These are phyloP conservation scores for Digitonthophagus gazella DNA, from an alignment of 2,888 invertebrate species.

Conservation along the genomic window DNA sequence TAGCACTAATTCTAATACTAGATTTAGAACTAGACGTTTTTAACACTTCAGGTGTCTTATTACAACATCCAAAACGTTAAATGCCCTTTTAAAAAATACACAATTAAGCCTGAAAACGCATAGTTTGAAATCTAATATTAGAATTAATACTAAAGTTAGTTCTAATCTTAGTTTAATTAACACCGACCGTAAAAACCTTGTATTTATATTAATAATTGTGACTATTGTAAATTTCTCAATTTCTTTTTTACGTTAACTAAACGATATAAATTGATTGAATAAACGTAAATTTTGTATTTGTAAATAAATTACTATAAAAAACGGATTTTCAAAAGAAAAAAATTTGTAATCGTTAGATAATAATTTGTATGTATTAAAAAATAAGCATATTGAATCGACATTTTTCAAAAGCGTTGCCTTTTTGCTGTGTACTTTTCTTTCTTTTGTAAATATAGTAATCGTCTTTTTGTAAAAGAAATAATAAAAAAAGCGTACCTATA, in stretches of 20 bases:
- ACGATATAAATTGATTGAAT: neutral
- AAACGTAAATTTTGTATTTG: neutral
- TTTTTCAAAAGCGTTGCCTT: neutral
- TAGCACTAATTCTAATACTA: too few species aligned
- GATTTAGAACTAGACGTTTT: too few species aligned
- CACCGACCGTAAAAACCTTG: too few species aligned
- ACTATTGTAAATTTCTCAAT: neutral
- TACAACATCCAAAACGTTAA: too few species aligned
- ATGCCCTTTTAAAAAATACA: too few species aligned
- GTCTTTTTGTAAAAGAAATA: neutral
- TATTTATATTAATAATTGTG: too few species aligned
- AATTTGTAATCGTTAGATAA: neutral
- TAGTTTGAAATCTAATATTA: conserved; percentile 24
- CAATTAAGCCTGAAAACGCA: too few species aligned
- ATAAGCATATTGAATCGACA: neutral
- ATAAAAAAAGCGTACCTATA: neutral
- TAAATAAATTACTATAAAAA: neutral
- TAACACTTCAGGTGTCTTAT: too few species aligned
- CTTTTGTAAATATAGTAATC: too few species aligned
- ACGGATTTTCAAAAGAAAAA: neutral
- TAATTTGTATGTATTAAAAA: neutral
- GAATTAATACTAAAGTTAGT: too few species aligned
- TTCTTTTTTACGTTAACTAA: neutral
- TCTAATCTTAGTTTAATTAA: too few species aligned
- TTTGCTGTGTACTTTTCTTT: neutral